A percentile compares a stretch with the other conserved stretches of the same genome.
These are phyloP conservation scores for Drosophila nannoptera DNA, from an alignment of 1,140 invertebrate species.

Conservation along the genomic window DNA sequence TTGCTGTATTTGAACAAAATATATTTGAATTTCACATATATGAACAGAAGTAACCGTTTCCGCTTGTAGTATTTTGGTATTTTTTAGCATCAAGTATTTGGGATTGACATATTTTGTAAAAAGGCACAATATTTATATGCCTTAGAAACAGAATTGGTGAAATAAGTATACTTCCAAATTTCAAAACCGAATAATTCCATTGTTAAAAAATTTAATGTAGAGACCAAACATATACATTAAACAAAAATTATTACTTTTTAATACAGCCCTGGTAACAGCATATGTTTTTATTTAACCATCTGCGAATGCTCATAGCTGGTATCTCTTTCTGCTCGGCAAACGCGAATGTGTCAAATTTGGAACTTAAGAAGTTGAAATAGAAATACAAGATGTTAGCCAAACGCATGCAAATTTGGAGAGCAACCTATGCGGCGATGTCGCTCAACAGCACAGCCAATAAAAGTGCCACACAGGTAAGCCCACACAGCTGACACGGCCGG, in stretches of 20 bases:
- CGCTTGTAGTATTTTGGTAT: not conserved
- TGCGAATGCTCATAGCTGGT: constrained; percentile 8
- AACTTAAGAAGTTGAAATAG: constrained; percentile 50
- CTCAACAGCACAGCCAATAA: constrained; percentile 13
- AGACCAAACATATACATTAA: not conserved
- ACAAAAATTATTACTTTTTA: constrained; percentile 1
- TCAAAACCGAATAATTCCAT: not conserved
- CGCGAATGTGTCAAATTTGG: constrained; percentile 21
- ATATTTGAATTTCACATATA: not conserved
- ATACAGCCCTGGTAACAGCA: constrained; percentile 23
- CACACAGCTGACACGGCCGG: not conserved
- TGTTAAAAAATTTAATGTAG: constrained; percentile 2
- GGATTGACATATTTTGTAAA: not conserved
- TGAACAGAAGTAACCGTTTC: not conserved
- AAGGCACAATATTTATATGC: not conserved
- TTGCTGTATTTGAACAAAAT: not conserved
- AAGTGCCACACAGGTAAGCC: constrained; percentile 48
- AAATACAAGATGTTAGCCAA: constrained; percentile 56
- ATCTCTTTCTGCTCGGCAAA: constrained; percentile 26
- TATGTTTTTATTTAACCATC: constrained; percentile 25
- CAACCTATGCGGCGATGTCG: constrained; percentile 31
- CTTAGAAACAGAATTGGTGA: too few species aligned
- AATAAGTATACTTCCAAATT: too few species aligned
- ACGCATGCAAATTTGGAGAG: constrained; percentile 62
- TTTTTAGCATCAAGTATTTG: not conserved